These are phyloP conservation scores for Drosophila nebulosa DNA, from an alignment of 1,140 invertebrate genomes.

Conservation along the genomic window DNA sequence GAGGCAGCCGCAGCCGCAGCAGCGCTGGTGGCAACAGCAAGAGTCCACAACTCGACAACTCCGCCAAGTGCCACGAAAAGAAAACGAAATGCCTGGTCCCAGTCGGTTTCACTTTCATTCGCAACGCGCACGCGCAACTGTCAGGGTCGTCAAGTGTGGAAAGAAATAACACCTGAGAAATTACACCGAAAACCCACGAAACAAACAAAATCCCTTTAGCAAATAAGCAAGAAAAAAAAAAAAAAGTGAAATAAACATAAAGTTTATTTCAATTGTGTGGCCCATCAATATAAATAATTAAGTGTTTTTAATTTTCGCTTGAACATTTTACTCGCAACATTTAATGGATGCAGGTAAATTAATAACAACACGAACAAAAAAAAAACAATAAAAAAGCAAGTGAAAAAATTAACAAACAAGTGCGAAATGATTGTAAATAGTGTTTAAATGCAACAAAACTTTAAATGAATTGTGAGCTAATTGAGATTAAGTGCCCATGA, in stretches of 20 bases:
- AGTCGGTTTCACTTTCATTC: constrained; percentile 80
- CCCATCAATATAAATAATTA: constrained; percentile 55
- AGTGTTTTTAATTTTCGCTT: constrained; percentile 41
- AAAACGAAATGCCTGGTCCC: constrained; percentile 72
- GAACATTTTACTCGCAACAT: constrained; percentile 18
- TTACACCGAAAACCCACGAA: background rate
- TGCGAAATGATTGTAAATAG: background rate
- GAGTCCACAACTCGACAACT: constrained; percentile 13
- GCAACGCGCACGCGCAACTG: constrained; percentile 69
- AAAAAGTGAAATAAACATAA: constrained; percentile 25
- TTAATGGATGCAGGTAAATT: constrained; percentile 75
- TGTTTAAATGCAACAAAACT: background rate
- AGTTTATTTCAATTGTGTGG: constrained; percentile 53
- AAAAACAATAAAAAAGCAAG: background rate
- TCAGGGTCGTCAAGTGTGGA: constrained; percentile 58
- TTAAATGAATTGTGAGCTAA: background rate
- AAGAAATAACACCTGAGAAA: constrained; percentile 25
- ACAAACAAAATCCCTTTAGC: background rate
- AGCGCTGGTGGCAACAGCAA: constrained; percentile 4
- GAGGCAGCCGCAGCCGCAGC: constrained; percentile 17
- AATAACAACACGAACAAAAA: background rate
- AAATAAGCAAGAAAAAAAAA: background rate
- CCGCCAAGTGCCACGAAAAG: constrained; percentile 48
- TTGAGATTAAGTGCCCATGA: background rate
- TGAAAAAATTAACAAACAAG: background rate